Evolutionary conservation across 2,797 vertebrate species (phyloP), one percentile per base, ranked within the genome.

Genomic region (Esox masquinongy): DNA sequence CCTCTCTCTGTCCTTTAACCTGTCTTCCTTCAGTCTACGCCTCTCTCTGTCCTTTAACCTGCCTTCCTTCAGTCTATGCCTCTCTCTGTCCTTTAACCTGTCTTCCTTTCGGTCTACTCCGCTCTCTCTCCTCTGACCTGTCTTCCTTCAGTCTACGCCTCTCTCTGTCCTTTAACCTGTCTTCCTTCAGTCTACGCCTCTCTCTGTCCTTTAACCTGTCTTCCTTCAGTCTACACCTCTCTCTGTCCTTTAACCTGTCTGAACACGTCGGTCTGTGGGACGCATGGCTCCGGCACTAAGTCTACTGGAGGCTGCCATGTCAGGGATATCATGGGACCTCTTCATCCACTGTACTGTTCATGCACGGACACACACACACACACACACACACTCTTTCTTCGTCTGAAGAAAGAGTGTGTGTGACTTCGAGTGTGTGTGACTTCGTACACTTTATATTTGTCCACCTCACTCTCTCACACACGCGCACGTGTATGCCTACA

Each of bases 201-300:
- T 43, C 43, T 43, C 43, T 39, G 36, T 39, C 43, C 1, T 43
- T 43, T 11, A 43, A 4, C 43, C 43, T 43, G 43, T 43, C 43
- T 43, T 43, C 43, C 7, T 43, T 43, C 9, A 9, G 43, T 56
- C 19, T 56, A 6, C n/a, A 9, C 17, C 53, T 56, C 12, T 56
- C 19, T n/a, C n/a, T n/a, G n/a, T n/a, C n/a, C n/a, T n/a, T n/a
- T n/a, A n/a, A n/a, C n/a, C n/a, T n/a, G n/a, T n/a, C n/a, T 66
- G 73, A 83, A 80, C 79, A 83, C 80, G 83, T 82, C 82, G 80
- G 78, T 74, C 75, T 73, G 76, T 66, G 73, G 75, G 68, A 64
- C 61, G 69, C 64, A 49, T 74, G 73, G 67, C 43, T 34, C 34
- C 16, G 47, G 5, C 24, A 19, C 1, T 29, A 14, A 50, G 22